phyloP scores from a whole-genome alignment of 2,888 invertebrate species.

The Andrena flavipes region DNA sequence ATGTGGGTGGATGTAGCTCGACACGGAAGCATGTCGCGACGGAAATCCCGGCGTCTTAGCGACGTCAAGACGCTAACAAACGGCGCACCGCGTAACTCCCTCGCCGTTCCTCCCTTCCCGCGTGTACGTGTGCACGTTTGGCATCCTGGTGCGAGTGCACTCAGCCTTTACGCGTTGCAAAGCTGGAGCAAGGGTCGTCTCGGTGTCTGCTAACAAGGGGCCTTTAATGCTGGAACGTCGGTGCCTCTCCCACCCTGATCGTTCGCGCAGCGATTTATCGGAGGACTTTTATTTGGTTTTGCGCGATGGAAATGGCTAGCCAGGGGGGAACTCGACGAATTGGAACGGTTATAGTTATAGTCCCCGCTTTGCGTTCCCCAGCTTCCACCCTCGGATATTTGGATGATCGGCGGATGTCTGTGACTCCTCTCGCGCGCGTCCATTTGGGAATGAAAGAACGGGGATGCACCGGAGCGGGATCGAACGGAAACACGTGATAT shows the following conservation, averaged over 20 bases:
- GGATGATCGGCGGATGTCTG: not conserved
- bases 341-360: not conserved
- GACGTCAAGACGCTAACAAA: constrained; percentile 79
- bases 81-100: constrained; percentile 59
- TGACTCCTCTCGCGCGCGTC: no score
- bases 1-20: constrained; percentile 14
- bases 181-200: constrained; percentile 32
- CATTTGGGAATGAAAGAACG: no score
- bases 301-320: not conserved
- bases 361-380: not conserved
- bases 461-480: not conserved
- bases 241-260: constrained; percentile 1
- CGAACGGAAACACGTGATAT: not conserved
- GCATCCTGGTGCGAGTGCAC: not conserved
- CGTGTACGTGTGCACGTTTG: not conserved
- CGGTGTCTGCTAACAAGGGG: constrained; percentile 33
- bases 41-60: constrained; percentile 74
- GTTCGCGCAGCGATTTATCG: constrained; percentile 16
- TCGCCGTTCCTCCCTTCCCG: not conserved
- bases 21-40: constrained; percentile 80
- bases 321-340: not conserved
- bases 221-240: constrained; percentile 56
- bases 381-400: not conserved
- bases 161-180: constrained; percentile 34
- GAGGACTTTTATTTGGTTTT: constrained; percentile 3